Base-by-base conservation (phyloP, 2,113 vertebrate genomes). In the Takifugu flavidus region DNA sequence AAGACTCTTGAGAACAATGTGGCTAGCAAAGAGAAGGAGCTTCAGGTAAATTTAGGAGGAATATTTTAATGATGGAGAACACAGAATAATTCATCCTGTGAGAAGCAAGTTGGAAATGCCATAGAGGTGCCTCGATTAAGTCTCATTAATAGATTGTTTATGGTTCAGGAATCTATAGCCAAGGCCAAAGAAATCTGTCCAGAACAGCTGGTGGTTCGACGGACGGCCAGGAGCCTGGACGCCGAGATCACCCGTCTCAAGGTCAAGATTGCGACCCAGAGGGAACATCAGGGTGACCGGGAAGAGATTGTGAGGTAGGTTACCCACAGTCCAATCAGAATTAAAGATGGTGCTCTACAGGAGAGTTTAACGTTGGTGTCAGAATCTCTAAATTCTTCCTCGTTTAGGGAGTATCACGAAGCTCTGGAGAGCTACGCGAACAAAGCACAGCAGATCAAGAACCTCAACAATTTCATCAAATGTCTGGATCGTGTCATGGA, bases 241-340 rank as follows among this genome's bases (percentile, higher is more conserved):
- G 92, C 82, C 14, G 96, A 98, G 89, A 98, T 99, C 77, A 95
- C 70, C 77, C 91, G 91, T 25, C 90, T 99, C 51, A 92, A 93
- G 78, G 84, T 89, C 8, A 95, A 88, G 81, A 95, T 99, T 69
- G 87, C 84, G 26, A 88, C 91, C 46, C 93, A 96, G 83, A 91
- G 82, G 66, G 78, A 90, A 59, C 92, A 90, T 56, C 92, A 92
- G 57, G 95, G 94, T 27, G 91, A 95, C 86, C 89, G 92, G 29
- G 93, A 95, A 49, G 93, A 94, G 75, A 92, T 98, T 66, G 74
- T 95, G 65, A 95, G 87, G 96, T 98, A 4, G 25, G 28, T 20
- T 14, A 53, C 4, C 13, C 28, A 29, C 6, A 28, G 6, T 49
- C 8, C 47, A 45, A 45, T 45, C 44, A 45, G 44, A 45, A 14